A percentile compares a stretch with the other conserved stretches of the same genome.
Conservation (phyloP, 2,797 vertebrate genomes). For the Lemur catta region DNA sequence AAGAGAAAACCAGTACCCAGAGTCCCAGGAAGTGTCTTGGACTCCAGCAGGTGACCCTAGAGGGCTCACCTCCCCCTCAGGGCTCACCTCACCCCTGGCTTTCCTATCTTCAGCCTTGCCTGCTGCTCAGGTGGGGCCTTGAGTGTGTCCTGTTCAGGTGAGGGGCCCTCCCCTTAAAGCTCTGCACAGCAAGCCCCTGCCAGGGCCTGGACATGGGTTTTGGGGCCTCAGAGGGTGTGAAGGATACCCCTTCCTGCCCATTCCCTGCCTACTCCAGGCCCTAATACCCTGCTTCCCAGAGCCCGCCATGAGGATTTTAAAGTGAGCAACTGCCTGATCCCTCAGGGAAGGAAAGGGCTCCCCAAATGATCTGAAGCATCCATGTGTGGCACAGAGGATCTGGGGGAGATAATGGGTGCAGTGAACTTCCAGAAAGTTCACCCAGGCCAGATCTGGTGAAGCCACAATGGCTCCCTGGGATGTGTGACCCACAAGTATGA, state of each 20-base stretch:
- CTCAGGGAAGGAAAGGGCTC: neutral
- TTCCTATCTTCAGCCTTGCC: neutral
- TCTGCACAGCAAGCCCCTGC: neutral
- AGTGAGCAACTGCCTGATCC: neutral
- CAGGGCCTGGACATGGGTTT: neutral
- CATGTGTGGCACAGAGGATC: neutral
- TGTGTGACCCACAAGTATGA: neutral
- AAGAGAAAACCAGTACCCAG: neutral
- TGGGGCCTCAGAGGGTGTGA: too few species aligned
- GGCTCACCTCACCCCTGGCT: neutral
- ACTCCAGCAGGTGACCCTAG: neutral
- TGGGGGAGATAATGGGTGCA: neutral
- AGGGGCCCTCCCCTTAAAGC: neutral
- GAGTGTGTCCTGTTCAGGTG: too few species aligned
- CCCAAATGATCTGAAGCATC: neutral
- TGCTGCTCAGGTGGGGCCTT: neutral
- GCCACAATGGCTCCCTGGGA: neutral
- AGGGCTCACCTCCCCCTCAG: neutral
- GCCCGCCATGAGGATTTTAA: neutral
- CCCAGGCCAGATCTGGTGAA: neutral
- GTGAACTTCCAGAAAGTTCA: neutral
- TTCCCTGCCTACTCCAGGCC: neutral
- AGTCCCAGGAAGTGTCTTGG: neutral
- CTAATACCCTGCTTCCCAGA: neutral
- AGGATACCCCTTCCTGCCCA: neutral